Evolutionary conservation across 2,888 invertebrate genomes (phyloP).

Genomic region (Megalurothrips usitatus): DNA sequence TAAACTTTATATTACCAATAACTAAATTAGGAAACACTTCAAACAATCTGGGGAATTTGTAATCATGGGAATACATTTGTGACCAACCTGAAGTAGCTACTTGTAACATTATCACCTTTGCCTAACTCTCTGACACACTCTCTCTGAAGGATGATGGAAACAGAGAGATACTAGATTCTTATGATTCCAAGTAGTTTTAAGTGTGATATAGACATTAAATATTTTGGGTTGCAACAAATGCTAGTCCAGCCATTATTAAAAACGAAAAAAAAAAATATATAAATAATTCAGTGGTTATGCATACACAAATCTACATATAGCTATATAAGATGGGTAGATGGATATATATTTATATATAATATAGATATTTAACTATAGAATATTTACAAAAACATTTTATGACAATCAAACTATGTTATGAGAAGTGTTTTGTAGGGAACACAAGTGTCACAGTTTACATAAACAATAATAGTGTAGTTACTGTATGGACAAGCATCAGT

Average conservation of each 20-base stretch:
- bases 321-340: not conserved
- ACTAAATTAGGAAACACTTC: not conserved
- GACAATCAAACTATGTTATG: not conserved
- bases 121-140: too few relatives aligned
- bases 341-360: not conserved
- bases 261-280: not conserved
- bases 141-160: too few relatives aligned
- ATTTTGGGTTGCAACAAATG: not conserved
- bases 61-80: too few relatives aligned
- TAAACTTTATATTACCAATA: not conserved
- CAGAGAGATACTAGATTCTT: too few relatives aligned
- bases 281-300: not conserved
- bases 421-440: not conserved
- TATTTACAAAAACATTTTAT: not conserved
- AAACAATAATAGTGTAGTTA: not conserved
- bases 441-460: not conserved
- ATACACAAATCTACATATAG: not conserved
- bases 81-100: too few relatives aligned
- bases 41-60: not conserved
- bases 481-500: not conserved
- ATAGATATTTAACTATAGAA: not conserved
- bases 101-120: too few relatives aligned
- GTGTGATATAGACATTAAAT: not conserved
- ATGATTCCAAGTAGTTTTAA: too few relatives aligned
- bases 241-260: slow-evolving; percentile 8